These are phyloP conservation scores for Noctua fimbriata DNA, from an alignment of 2,888 invertebrate species.

Conservation along the genomic window DNA sequence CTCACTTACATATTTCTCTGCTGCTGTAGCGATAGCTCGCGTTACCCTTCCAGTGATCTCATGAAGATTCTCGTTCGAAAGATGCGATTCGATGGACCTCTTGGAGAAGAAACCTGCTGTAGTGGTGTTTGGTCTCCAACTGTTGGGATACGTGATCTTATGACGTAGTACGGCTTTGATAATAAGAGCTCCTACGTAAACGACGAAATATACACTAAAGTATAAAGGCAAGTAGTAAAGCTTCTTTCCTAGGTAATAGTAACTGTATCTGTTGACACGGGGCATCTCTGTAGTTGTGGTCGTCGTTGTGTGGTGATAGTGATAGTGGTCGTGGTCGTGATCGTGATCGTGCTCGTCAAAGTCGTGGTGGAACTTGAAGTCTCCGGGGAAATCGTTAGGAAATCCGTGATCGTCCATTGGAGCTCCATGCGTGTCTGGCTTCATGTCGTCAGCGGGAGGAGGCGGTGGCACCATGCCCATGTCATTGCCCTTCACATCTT, in stretches of 20 bases:
- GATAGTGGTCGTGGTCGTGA: constrained; percentile 70
- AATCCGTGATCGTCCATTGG: constrained; percentile 83
- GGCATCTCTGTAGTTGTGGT: constrained; percentile 86
- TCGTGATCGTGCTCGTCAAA: constrained; percentile 84
- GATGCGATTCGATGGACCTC: constrained; percentile 83
- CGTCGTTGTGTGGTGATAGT: constrained; percentile 75
- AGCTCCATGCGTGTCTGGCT: constrained; percentile 73
- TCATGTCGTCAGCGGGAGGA: constrained; percentile 74
- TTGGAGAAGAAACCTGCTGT: constrained; percentile 86
- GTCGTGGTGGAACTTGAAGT: constrained; percentile 84
- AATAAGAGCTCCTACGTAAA: constrained; percentile 93
- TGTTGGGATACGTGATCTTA: constrained; percentile 92
- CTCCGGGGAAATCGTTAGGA: constrained; percentile 86
- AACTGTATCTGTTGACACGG: constrained; percentile 92
- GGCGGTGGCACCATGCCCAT: constrained; percentile 85
- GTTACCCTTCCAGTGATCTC: constrained; percentile 87
- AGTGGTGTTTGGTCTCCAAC: constrained; percentile 85
- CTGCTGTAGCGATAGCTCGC: constrained; percentile 83
- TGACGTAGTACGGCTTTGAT: constrained; percentile 93
- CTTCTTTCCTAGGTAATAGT: constrained; percentile 94
- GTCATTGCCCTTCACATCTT: constrained; percentile 73
- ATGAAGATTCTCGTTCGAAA: constrained; percentile 87
- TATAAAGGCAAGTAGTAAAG: constrained; percentile 94
- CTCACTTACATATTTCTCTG: constrained; percentile 82
- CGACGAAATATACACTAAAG: constrained; percentile 93